Conservation (phyloP, 2,113 vertebrate genomes). For the Heterochromis multidens region DNA sequence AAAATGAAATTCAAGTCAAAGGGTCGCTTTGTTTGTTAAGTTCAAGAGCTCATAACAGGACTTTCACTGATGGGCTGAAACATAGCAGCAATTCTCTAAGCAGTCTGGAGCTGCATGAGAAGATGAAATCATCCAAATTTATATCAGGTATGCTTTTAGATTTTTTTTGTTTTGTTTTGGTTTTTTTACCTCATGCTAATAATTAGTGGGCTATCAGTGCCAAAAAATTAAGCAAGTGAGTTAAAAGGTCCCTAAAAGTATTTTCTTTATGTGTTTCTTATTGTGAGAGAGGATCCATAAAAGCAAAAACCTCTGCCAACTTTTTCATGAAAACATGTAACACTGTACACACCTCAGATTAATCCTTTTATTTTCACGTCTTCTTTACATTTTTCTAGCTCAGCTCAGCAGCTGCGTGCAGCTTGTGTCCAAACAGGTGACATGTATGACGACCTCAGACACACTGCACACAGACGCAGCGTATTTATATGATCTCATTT, state of each 20-base stretch:
- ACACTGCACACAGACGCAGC: not conserved
- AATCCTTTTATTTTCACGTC: not conserved
- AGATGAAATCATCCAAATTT: fast-evolving
- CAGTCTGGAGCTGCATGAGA: not conserved
- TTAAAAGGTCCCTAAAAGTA: not conserved
- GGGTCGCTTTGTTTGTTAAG: fast-evolving
- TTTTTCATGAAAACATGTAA: fast-evolving
- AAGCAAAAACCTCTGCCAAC: not conserved
- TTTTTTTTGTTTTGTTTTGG: not conserved
- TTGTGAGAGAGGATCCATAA: fast-evolving
- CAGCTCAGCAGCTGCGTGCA: not conserved
- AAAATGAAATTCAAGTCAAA: not conserved
- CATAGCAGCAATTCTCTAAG: not conserved
- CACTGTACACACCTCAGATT: not conserved
- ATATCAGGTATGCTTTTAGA: not conserved
- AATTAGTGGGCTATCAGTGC: not conserved
- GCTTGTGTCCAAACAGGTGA: not conserved
- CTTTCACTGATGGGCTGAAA: not conserved
- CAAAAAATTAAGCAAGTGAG: not conserved
- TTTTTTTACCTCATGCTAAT: not conserved
- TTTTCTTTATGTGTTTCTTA: not conserved
- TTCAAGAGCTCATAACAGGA: not conserved
- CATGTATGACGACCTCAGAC: not conserved
- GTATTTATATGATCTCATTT: not conserved
- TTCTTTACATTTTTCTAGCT: not conserved